These are phyloP conservation scores for Protophormia terraenovae DNA, from an alignment of 2,888 invertebrate genomes.

Conservation along the genomic window DNA sequence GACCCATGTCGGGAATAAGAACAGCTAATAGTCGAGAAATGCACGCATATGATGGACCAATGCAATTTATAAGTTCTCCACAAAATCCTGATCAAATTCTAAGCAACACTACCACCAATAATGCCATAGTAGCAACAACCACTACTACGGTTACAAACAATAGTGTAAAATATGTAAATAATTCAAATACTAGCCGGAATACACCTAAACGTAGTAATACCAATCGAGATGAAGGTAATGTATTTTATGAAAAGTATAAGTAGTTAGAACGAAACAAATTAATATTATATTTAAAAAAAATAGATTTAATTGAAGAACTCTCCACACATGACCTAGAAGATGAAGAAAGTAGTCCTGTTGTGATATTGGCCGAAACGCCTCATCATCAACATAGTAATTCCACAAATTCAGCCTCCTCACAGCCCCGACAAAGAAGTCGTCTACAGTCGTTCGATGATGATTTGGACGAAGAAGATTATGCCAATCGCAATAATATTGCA, in stretches of 20 bases:
- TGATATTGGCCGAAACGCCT: constrained; percentile 66
- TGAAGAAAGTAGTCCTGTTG: constrained; percentile 84
- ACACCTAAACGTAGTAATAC: constrained; percentile 32
- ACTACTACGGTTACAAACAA: constrained; percentile 20
- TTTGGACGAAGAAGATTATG: constrained; percentile 79
- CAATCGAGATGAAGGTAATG: constrained; percentile 58
- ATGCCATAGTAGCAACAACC: constrained; percentile 71
- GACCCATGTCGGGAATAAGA: constrained; percentile 88
- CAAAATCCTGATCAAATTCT: constrained; percentile 91
- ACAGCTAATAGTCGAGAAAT: constrained; percentile 82
- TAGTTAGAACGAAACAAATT: background rate
- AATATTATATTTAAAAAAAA: background rate
- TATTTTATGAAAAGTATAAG: background rate
- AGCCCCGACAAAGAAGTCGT: constrained; percentile 58
- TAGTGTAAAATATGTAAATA: constrained; percentile 47
- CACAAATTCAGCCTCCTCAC: constrained; percentile 65
- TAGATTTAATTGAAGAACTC: constrained; percentile 80
- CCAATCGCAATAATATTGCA: constrained; percentile 77
- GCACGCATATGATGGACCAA: constrained; percentile 89
- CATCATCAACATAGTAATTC: constrained; percentile 67
- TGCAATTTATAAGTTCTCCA: constrained; percentile 91
- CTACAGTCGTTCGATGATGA: constrained; percentile 74
- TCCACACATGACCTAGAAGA: constrained; percentile 83
- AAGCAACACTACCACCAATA: constrained; percentile 68
- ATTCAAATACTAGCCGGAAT: constrained; percentile 43